phyloP scores from a whole-genome alignment of 2,113 vertebrate species.

The Tetrax tetrax region DNA sequence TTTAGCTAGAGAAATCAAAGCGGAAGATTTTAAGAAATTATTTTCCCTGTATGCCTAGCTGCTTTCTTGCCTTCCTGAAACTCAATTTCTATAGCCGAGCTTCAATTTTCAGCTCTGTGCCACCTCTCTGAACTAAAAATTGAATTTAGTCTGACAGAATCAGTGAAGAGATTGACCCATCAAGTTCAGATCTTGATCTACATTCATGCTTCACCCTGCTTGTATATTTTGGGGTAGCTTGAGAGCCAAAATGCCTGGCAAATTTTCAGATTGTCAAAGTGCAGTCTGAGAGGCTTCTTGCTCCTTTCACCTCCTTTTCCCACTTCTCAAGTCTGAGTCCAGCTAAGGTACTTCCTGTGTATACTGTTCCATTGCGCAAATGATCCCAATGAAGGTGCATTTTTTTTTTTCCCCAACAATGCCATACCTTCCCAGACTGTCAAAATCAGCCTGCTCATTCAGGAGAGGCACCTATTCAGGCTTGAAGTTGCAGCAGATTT shows the following conservation, averaged over 20 bases:
- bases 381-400: neutral
- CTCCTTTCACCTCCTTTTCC: neutral
- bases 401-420: neutral
- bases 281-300: neutral
- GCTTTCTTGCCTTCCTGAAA: conserved; percentile 2
- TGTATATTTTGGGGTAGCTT: neutral
- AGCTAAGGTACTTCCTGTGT: neutral
- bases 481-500: neutral
- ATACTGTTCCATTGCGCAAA: neutral
- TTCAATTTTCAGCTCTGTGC: conserved; percentile 40
- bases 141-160: neutral
- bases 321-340: neutral
- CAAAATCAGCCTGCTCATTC: neutral
- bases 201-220: neutral
- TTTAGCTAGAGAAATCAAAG: conserved; percentile 22
- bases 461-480: neutral
- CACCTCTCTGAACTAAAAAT: conserved; percentile 20
- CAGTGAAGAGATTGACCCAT: neutral
- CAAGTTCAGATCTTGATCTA: neutral
- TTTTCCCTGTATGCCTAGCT: conserved; percentile 4
- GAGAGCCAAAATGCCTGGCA: neutral
- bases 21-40: neutral
- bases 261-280: neutral
- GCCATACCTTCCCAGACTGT: neutral
- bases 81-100: conserved; percentile 1